A percentile compares a stretch with the other conserved stretches of the same genome.
Conservation (phyloP, 2,888 invertebrate genomes). For the Dryadula phaetusa region DNA sequence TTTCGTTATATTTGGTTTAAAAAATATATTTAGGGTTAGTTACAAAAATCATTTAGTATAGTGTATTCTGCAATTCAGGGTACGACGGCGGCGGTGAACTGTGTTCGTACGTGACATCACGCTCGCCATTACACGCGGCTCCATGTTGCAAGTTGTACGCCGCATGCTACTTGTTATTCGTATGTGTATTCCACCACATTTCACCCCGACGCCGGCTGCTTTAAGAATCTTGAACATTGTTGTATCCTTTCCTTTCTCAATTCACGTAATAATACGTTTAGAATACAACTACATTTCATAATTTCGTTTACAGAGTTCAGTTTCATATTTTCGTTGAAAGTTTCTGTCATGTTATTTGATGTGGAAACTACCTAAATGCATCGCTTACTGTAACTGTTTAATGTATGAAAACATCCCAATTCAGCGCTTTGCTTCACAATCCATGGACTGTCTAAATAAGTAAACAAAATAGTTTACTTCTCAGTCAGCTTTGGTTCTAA, state of each 20-base stretch:
- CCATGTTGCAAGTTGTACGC: constrained; percentile 30
- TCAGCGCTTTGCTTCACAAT: constrained; percentile 20
- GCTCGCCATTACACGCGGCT: constrained; percentile 63
- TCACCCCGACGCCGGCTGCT: constrained; percentile 71
- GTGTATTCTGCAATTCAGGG: constrained; percentile 45
- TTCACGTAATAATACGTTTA: constrained; percentile 21
- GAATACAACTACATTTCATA: constrained; percentile 15
- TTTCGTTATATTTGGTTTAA: not conserved
- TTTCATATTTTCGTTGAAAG: constrained; percentile 19
- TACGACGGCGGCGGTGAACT: constrained; percentile 44
- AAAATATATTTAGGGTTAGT: not conserved
- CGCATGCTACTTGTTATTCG: constrained; percentile 44
- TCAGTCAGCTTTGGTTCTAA: constrained; percentile 13
- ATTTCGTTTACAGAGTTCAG: constrained; percentile 21
- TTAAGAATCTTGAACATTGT: constrained; percentile 45
- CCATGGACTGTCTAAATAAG: constrained; percentile 21
- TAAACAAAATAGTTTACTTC: constrained; percentile 25
- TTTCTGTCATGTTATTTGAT: constrained; percentile 15
- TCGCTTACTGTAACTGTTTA: constrained; percentile 18
- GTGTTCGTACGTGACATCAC: constrained; percentile 58
- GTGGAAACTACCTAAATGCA: constrained; percentile 16
- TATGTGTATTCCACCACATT: constrained; percentile 59
- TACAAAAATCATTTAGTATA: constrained; percentile 38
- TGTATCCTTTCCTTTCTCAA: constrained; percentile 8
- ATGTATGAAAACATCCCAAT: constrained; percentile 24